A percentile compares a stretch with the other conserved stretches of the same genome.
These are phyloP conservation scores for Parochlus steinenii DNA, from an alignment of 2,888 invertebrate species.

Conservation along the genomic window DNA sequence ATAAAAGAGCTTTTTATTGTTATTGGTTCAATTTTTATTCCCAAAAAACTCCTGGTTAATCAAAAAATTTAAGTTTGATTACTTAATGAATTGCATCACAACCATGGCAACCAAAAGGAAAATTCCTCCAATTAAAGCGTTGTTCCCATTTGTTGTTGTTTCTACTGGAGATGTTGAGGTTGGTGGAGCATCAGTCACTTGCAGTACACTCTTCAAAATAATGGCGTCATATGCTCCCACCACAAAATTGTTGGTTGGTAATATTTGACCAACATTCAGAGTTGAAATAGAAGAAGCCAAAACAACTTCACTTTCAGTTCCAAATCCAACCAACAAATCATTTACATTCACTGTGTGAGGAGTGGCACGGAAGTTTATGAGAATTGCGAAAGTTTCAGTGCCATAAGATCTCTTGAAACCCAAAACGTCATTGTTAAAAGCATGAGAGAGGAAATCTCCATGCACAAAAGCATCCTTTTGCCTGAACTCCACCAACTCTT, in stretches of 20 bases:
- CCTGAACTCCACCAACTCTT: conserved; percentile 30
- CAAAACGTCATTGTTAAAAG: conserved; percentile 36
- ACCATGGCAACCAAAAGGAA: not conserved
- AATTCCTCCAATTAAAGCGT: too few species aligned
- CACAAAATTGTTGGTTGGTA: conserved; percentile 2
- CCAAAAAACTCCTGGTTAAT: too few species aligned
- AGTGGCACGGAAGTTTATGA: conserved; percentile 25
- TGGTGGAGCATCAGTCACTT: not conserved
- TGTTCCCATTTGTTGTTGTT: too few species aligned
- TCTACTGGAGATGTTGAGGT: not conserved
- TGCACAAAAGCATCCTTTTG: conserved; percentile 24
- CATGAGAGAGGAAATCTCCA: conserved; percentile 34
- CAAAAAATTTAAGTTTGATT: too few species aligned
- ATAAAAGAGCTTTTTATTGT: too few species aligned
- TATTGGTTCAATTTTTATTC: too few species aligned
- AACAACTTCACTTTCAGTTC: conserved; percentile 4
- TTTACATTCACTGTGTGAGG: conserved; percentile 23
- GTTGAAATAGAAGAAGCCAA: conserved; percentile 9
- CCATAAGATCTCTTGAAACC: conserved; percentile 32
- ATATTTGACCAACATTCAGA: conserved; percentile 2
- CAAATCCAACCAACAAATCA: conserved; percentile 24
- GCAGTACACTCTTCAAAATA: not conserved
- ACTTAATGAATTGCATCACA: not conserved
- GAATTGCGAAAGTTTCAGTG: conserved; percentile 21
- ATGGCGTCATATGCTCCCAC: conserved; percentile 9